Percentiles rank a stretch among this genome's conserved stretches.
These are phyloP conservation scores for Leucoraja ocellata DNA, from an alignment of 2,797 vertebrate species.

Conservation along the genomic window DNA sequence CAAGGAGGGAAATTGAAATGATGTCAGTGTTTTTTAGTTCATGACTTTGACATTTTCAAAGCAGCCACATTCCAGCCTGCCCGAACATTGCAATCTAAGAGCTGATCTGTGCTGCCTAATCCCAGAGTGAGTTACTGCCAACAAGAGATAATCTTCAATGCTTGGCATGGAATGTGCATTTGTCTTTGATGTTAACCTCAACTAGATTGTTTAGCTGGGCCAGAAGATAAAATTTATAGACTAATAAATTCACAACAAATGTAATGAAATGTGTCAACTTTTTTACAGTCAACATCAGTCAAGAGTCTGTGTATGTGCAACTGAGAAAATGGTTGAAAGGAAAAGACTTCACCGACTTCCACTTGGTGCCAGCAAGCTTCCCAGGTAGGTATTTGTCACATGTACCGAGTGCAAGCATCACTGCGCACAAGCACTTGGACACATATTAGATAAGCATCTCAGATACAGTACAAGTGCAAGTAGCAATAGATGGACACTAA, in stretches of 20 bases:
- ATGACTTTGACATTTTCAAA: neutral
- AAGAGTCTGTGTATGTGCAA: conserved; percentile 65
- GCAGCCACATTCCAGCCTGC: neutral
- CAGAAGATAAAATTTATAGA: neutral
- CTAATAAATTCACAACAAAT: neutral
- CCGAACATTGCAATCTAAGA: neutral
- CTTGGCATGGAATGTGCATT: neutral
- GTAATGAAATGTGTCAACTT: neutral
- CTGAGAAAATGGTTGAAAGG: conserved; percentile 76
- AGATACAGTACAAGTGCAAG: too few relatives aligned
- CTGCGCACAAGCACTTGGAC: too few relatives aligned
- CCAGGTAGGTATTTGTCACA: conserved; percentile 48
- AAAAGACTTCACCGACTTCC: conserved; percentile 65
- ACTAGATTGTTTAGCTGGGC: neutral
- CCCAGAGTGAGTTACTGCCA: neutral
- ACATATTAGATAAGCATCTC: too few relatives aligned
- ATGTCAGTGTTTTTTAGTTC: neutral
- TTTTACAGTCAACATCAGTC: conserved; percentile 64
- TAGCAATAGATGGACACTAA: too few relatives aligned
- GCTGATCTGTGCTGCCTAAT: neutral
- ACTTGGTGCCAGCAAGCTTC: conserved; percentile 69
- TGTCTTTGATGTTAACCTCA: neutral
- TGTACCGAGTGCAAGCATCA: too few relatives aligned
- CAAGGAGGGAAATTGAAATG: neutral
- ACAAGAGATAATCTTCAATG: neutral